Evolutionary conservation across 1,140 invertebrate species (phyloP), one percentile per base, ranked within the genome.

Genomic region (Pemphigus obesinymphae): DNA sequence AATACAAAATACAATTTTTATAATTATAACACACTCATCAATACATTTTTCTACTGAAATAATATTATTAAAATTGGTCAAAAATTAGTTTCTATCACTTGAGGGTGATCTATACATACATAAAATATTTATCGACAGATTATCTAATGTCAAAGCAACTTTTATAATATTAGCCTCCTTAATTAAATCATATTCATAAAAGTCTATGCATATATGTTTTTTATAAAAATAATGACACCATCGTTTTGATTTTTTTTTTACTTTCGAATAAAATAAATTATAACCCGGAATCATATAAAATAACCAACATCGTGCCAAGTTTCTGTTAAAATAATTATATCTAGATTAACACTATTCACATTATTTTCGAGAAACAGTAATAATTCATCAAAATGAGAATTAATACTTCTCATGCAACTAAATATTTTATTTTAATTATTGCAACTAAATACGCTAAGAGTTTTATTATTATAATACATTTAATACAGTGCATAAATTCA

Each of bases 151-250:
- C 34, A 66, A 31, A 66, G 2, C 13, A 66, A 66, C 8, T 34
- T 66, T 66, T 66, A 66, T 8, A 66, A 66, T 66, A 66, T 66
- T 66, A 37, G 61, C 61, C 31, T 66, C 10, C 3, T 34, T 11
- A 66, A n/a, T n/a, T n/a, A 34, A 66, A 17, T 66, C 61, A 66
- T 66, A 66, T 66, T 66, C 20, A 66, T 34, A 66, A 15, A 66
- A 66, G 31, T 63, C 23, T 66, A 66, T 15, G 34, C 3, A 31
- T 37, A 37, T 11, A n/a, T 15, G 34, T 66, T 11, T 66, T 66
- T 66, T 20, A 66, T 29, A 37, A 20, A 37, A 11, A 66, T 66
- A 7, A 66, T 66, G 3, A 66, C 17, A 37, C 63, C 31, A 66
- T 66, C 31, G 34, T 37, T 66, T 66, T 34, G 63, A 20, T 66